phyloP scores from a whole-genome alignment of 2,113 vertebrate genomes.

The Alces alces region DNA sequence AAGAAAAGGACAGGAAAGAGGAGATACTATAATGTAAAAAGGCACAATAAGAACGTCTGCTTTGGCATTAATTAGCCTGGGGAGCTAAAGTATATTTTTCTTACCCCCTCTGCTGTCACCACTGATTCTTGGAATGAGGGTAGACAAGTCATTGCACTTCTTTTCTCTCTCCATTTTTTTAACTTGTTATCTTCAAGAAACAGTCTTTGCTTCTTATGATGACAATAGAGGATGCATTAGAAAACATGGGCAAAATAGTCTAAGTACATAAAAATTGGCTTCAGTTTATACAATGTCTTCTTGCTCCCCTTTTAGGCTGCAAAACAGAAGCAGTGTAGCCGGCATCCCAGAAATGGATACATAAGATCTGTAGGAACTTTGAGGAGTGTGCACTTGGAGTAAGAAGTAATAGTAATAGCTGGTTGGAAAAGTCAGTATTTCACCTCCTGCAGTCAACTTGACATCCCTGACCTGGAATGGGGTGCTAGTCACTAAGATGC shows the following conservation, averaged over 20 bases:
- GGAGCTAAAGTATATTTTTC: background rate
- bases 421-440: constrained; percentile 45
- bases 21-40: background rate
- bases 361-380: background rate
- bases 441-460: constrained; percentile 45
- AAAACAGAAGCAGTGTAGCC: background rate
- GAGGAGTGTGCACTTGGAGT: background rate
- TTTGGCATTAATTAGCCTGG: background rate
- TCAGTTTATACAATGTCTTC: background rate
- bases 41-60: background rate
- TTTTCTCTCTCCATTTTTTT: background rate
- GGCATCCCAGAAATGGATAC: background rate
- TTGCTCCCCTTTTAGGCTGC: background rate
- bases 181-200: background rate
- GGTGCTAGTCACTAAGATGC: constrained; percentile 37
- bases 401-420: background rate
- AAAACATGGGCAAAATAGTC: background rate
- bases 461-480: constrained; percentile 30
- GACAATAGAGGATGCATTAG: background rate
- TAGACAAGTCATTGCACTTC: background rate
- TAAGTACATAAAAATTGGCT: background rate
- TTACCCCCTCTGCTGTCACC: background rate
- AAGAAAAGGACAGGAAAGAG: background rate
- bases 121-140: background rate
- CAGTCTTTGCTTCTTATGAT: background rate